Percentiles rank a stretch among this genome's conserved stretches.
These are phyloP conservation scores for Zeuzera pyrina DNA, from an alignment of 2,888 invertebrate genomes.

Conservation along the genomic window DNA sequence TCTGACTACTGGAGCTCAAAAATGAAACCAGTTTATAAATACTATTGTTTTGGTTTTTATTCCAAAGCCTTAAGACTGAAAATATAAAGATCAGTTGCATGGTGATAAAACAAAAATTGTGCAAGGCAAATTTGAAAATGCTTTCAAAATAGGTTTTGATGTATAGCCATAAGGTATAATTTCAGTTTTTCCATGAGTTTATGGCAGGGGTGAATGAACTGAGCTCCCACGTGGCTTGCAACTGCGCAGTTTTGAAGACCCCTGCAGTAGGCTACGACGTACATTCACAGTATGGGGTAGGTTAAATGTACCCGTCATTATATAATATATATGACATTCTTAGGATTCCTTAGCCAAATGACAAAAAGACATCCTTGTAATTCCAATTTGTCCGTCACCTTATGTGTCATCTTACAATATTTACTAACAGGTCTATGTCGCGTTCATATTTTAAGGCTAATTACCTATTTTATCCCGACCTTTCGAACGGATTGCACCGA, in stretches of 20 bases:
- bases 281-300: constrained; percentile 31
- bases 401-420: too few relatives aligned
- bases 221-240: constrained; percentile 59
- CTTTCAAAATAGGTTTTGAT: too few relatives aligned
- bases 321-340: constrained; percentile 6
- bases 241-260: constrained; percentile 63
- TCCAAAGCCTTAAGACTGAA: constrained; percentile 10
- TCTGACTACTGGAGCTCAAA: too few relatives aligned
- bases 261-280: constrained; percentile 56
- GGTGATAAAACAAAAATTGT: too few relatives aligned
- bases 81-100: too few relatives aligned
- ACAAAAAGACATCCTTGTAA: background rate
- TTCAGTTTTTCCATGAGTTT: constrained; percentile 5
- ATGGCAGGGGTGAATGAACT: constrained; percentile 48
- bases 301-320: constrained; percentile 27
- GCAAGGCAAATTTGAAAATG: too few relatives aligned
- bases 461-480: too few relatives aligned
- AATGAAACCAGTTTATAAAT: too few relatives aligned
- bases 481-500: too few relatives aligned
- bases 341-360: background rate
- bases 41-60: constrained; percentile 13
- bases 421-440: too few relatives aligned
- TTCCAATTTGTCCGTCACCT: background rate
- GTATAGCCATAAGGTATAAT: constrained; percentile 1
- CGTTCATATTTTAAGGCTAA: too few relatives aligned